Percentiles rank a stretch among this genome's conserved stretches.
phyloP scores from a whole-genome alignment of 2,797 vertebrate genomes.

The Coccyzus lansbergi region DNA sequence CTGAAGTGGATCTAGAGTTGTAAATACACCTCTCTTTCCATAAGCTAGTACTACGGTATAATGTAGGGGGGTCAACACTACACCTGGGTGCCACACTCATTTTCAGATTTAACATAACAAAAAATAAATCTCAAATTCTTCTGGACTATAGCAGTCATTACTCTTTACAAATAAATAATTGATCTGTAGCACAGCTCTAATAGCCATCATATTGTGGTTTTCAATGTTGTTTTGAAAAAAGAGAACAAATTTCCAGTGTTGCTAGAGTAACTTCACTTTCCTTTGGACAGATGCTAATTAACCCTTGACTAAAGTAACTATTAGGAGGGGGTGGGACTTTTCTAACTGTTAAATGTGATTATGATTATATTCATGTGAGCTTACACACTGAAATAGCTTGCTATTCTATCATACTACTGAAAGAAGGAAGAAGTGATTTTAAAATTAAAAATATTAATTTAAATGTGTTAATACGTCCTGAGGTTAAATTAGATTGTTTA shows the following conservation, averaged over 20 bases:
- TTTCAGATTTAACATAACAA: constrained; percentile 80
- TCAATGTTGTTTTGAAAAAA: constrained; percentile 73
- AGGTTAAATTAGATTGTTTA: neutral
- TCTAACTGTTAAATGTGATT: neutral
- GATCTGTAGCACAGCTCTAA: constrained; percentile 81
- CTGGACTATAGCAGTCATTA: constrained; percentile 84
- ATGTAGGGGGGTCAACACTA: neutral
- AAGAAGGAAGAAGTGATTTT: neutral
- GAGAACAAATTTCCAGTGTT: constrained; percentile 62
- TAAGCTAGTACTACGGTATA: neutral
- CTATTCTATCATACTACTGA: neutral
- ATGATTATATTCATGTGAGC: neutral
- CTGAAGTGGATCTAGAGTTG: neutral
- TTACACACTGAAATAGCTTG: neutral
- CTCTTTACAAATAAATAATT: constrained; percentile 75
- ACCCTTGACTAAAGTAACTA: constrained; percentile 72
- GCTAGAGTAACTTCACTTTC: constrained; percentile 68
- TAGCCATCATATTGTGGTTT: constrained; percentile 68
- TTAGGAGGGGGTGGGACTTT: neutral
- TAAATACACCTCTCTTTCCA: neutral
- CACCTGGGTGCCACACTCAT: neutral
- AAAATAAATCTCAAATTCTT: constrained; percentile 78
- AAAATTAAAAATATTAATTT: neutral
- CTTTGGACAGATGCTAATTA: constrained; percentile 75
- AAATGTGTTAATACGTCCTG: neutral